Evolutionary conservation across 2,113 vertebrate species (phyloP).

Genomic region (Electrona antarctica): DNA sequence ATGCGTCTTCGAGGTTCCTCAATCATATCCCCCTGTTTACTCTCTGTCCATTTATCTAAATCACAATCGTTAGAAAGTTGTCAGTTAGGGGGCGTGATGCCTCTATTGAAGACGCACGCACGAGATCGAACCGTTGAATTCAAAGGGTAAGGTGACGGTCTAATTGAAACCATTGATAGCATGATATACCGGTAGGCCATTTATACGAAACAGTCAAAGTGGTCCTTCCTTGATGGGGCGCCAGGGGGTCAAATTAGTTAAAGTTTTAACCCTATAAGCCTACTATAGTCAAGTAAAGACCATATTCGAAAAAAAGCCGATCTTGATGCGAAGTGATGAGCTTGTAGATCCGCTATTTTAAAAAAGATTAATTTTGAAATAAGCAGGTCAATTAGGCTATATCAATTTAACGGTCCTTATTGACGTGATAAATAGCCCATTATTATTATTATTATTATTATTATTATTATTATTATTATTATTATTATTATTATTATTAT

Average conservation of each 20-base stretch:
- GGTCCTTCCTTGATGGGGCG: not conserved
- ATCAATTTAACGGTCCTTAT: no score
- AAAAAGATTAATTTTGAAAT: no score
- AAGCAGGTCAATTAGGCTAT: no score
- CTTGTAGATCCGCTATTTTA: no score
- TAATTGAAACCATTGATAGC: not conserved
- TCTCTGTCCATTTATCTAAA: constrained; percentile 62
- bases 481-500: no score
- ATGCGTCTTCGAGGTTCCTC: constrained; percentile 52
- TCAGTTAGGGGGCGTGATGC: constrained; percentile 4
- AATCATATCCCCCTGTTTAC: constrained; percentile 50
- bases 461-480: no score
- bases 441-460: no score
- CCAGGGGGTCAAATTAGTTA: not conserved
- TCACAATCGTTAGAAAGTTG: constrained; percentile 66
- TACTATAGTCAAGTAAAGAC: not conserved
- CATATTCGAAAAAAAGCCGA: no score
- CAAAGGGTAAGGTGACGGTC: not conserved
- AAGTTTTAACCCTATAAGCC: not conserved
- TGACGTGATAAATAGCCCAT: no score
- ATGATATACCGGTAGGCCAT: not conserved
- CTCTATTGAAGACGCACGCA: constrained; percentile 9
- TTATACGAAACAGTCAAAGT: not conserved
- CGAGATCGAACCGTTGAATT: constrained; percentile 13
- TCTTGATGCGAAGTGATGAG: no score